A percentile compares a stretch with the other conserved stretches of the same genome.
Evolutionary conservation across 2,113 vertebrate species (phyloP).

Genomic region (Zosterops hypoxanthus): DNA sequence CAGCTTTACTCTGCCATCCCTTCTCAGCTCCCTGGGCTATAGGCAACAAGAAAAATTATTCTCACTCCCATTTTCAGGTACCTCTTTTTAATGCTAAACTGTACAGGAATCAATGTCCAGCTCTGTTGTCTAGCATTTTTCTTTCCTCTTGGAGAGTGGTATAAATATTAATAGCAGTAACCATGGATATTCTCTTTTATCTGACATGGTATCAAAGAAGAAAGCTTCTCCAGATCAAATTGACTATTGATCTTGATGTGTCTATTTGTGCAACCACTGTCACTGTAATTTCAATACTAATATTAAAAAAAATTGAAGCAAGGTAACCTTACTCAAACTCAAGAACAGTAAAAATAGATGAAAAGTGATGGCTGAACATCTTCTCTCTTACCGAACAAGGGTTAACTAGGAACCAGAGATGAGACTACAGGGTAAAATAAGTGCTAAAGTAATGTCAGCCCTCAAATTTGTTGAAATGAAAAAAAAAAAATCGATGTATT

Average conservation of each 20-base stretch:
- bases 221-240: slow-evolving; percentile 16
- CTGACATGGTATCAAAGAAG: slow-evolving; percentile 6
- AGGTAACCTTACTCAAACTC: background rate
- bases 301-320: background rate
- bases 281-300: background rate
- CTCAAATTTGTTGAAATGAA: background rate
- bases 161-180: slow-evolving; percentile 45
- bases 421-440: background rate
- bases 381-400: background rate
- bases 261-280: background rate
- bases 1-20: background rate
- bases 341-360: background rate
- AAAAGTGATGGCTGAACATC: background rate
- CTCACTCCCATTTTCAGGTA: background rate
- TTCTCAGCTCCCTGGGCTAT: background rate
- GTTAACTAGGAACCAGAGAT: background rate
- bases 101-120: background rate
- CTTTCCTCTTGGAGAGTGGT: background rate
- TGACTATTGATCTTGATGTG: slow-evolving; percentile 3
- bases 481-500: background rate
- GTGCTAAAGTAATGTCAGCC: background rate
- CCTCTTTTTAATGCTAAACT: background rate
- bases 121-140: background rate
- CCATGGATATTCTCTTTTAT: slow-evolving; percentile 39
- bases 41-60: background rate